Base-by-base conservation (phyloP, 2,888 invertebrate genomes). In the Calameuta idolon region DNA sequence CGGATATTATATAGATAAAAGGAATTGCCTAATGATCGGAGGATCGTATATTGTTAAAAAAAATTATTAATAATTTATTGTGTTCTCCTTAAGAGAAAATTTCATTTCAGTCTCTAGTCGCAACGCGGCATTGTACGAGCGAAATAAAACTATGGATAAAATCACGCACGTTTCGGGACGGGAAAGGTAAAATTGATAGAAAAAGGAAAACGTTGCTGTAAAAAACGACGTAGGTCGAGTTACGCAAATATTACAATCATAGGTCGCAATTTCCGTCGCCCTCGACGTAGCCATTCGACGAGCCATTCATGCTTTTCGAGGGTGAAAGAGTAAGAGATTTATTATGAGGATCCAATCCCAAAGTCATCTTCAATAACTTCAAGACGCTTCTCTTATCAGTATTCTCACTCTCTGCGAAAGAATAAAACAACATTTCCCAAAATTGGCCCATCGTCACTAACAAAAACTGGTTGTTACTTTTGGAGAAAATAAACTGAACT, bases 371-470 rank as follows among this genome's bases (percentile, higher is more conserved):
- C 78, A 98, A 92, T 83, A 98, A 92, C 81, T 96, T 94, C 23
- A 96, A 94, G 12, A 97, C 96, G 85, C 96, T 96, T 90, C 95
- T 96, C 83, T 95, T 95, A 86, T 96, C 96, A 4, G 94, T 93
- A 55, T 93, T 93, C 84, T 96, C 96, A 81, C 95, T 95, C 92
- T 95, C 95, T 95, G 92, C 12, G 92, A 92, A 74, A 83, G 68
- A 40, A 55, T 76, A 74, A 77, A 77, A 68, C 33, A 34, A 12
- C n/a, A 12, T 40, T 74, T 76, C n/a, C n/a, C 75, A 81, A 79
- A 15, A 78, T 34, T 75, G 74, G 74, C 33, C 68, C 55, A 34
- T 40, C 34, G 35, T 69, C 74, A 77, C 23, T 40, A 23, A 23
- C 1, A 15, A 15, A 1, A 40, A 40, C 5, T 40, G 4, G 4